phyloP scores from a whole-genome alignment of 2,888 invertebrate genomes.

The Drosophila atripex region DNA sequence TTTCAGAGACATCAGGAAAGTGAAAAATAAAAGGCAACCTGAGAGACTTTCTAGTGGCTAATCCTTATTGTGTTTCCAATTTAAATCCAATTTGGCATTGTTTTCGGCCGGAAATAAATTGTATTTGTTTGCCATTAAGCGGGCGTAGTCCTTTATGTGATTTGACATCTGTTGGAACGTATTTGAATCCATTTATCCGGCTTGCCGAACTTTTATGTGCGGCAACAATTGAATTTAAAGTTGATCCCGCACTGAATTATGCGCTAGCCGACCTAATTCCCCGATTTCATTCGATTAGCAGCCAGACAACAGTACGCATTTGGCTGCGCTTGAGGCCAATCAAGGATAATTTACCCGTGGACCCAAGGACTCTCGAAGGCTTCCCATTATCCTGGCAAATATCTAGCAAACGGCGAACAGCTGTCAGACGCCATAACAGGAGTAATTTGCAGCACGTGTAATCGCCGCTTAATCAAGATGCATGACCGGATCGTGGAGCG shows the following conservation, averaged over 20 bases:
- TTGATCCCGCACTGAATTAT: conserved; percentile 7
- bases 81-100: conserved; percentile 41
- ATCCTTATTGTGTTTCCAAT: conserved; percentile 25
- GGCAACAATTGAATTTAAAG: conserved; percentile 24
- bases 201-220: conserved; percentile 27
- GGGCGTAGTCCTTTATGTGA: conserved; percentile 30
- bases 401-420: conserved; percentile 27
- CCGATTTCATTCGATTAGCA: conserved; percentile 18
- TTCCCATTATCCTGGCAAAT: conserved; percentile 1
- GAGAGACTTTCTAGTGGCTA: conserved; percentile 10
- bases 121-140: conserved; percentile 43
- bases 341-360: not conserved
- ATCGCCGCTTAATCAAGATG: conserved; percentile 51
- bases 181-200: conserved; percentile 37
- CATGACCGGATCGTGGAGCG: conserved; percentile 35
- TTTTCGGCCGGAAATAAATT: conserved; percentile 39
- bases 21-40: conserved; percentile 1
- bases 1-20: not conserved
- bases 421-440: conserved; percentile 30
- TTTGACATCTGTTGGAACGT: conserved; percentile 43
- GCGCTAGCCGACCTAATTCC: conserved; percentile 5
- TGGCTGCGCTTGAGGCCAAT: conserved; percentile 22
- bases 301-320: conserved; percentile 6
- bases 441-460: conserved; percentile 40
- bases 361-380: not conserved